Conservation (phyloP, 23 tunicate genomes). For the Corella eumyota region DNA sequence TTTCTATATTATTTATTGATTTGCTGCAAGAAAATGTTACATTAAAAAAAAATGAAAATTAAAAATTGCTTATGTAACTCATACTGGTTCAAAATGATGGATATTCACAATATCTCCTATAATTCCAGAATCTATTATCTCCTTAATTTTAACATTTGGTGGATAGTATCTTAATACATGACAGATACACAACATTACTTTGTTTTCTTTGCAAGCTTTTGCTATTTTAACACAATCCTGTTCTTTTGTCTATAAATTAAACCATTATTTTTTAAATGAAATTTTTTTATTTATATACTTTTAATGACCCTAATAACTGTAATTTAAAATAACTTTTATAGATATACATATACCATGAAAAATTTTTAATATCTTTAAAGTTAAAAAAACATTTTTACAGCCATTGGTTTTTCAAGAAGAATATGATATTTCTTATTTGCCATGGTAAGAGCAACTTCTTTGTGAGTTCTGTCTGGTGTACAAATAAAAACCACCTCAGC, state of each 20-base stretch:
- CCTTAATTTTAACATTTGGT: conserved; percentile 47
- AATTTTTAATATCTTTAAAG: too few species aligned
- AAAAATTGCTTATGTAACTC: too few species aligned
- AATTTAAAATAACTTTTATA: too few species aligned
- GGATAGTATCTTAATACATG: conserved; percentile 70
- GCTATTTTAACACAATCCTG: conserved; percentile 45
- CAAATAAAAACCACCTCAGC: conserved; percentile 62
- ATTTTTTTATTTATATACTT: background rate
- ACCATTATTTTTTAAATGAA: background rate
- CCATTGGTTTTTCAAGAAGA: conserved; percentile 76
- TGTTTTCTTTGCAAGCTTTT: conserved; percentile 23
- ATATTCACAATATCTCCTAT: conserved; percentile 55
- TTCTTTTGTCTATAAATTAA: conserved; percentile 18
- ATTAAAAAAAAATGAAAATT: background rate
- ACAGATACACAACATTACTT: conserved; percentile 46
- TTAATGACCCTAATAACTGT: background rate
- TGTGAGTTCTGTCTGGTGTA: conserved; percentile 54
- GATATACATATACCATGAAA: too few species aligned
- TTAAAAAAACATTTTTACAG: conserved; percentile 18
- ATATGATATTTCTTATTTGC: conserved; percentile 44
- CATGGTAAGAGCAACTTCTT: conserved; percentile 49
- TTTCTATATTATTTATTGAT: too few species aligned
- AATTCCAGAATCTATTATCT: conserved; percentile 45
- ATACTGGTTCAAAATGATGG: conserved; percentile 68
- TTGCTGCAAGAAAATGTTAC: too few species aligned